Evolutionary conservation across 2,113 vertebrate species (phyloP), one percentile per base, ranked within the genome.

Genomic region (Poeciliopsis turrubarensis): DNA sequence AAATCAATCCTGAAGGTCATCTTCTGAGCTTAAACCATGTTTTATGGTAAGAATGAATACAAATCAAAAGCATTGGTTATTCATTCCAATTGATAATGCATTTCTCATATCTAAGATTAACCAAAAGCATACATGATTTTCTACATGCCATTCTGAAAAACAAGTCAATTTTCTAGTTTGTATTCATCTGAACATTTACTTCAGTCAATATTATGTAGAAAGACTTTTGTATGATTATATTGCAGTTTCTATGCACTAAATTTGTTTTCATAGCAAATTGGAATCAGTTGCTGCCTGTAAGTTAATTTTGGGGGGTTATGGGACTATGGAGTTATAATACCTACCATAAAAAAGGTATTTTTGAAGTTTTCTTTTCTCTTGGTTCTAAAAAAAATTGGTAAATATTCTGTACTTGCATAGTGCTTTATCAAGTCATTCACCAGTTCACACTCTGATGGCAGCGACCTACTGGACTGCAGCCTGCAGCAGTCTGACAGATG

Each of bases 1-100:
- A 60, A 47, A 70, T 77, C 15, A 65, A 64, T 63, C 26, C 5
- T 41, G 34, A 70, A 79, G 60, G 54, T 25, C 41, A 78, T 57
- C 9, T 64, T 26, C 27, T 47, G 25, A 22, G 7, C 84, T 62
- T 39, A 65, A 31, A n/a, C 39, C 2, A 72, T 22, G 51, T 75
- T 57, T 30, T 63, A 29, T 65, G n/a, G 27, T 41, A 26, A 70
- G 51, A 37, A 64, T 41, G 62, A 26, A 31, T 15, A 37, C 34
- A 37, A 2, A 3, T 61, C 5, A 63, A 60, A 61, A 64, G 1
- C 9, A 0, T 3, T 44, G 0, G 22, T 13, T 5, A 9, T 75
- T 17, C 12, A 32, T 79, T 65, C 32, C 26, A 34, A 11, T 54
- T 65, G 17, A 71, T 37, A 39, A n/a, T n/a, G 67, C 39, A 3